Evolutionary conservation across 1,140 invertebrate genomes (phyloP).

Genomic region (Leptonema lineaticorne): DNA sequence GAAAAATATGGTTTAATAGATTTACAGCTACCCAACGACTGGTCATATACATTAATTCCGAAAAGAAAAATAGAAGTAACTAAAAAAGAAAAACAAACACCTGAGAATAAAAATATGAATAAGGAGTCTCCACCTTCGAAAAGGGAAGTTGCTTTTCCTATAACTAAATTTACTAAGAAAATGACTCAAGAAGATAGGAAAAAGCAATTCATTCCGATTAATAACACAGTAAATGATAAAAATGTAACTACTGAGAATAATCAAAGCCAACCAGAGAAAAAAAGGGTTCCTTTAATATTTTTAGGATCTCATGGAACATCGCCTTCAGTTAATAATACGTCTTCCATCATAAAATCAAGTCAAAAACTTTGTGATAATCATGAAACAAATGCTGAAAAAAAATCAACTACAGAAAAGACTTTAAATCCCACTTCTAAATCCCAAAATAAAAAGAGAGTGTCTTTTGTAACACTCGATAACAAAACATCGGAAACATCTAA

Average conservation of each 20-base stretch:
- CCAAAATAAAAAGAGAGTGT: conserved; percentile 29
- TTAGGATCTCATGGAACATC: conserved; percentile 28
- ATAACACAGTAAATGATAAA: conserved; percentile 21
- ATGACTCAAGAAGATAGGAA: conserved; percentile 55
- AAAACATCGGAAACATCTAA: conserved; percentile 43
- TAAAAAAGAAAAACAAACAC: conserved; percentile 35
- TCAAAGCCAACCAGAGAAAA: conserved; percentile 48
- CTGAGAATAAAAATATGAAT: conserved; percentile 41
- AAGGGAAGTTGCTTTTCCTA: conserved; percentile 48
- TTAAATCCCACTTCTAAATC: neutral
- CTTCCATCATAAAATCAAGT: too few relatives aligned
- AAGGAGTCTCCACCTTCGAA: conserved; percentile 45
- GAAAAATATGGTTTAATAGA: conserved; percentile 60
- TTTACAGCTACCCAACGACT: conserved; percentile 58
- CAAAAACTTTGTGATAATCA: too few relatives aligned
- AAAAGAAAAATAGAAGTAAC: conserved; percentile 42
- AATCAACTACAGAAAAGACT: neutral
- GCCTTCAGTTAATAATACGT: too few relatives aligned
- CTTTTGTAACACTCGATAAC: conserved; percentile 43
- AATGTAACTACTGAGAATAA: conserved; percentile 38
- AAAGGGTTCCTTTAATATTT: conserved; percentile 44
- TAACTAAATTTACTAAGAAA: conserved; percentile 57
- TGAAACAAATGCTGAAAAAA: too few relatives aligned
- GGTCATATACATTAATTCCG: conserved; percentile 55
- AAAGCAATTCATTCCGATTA: conserved; percentile 46